Evolutionary conservation across 2,113 vertebrate species (phyloP).

Genomic region (Sinocyclocheilus anshuiensis): DNA sequence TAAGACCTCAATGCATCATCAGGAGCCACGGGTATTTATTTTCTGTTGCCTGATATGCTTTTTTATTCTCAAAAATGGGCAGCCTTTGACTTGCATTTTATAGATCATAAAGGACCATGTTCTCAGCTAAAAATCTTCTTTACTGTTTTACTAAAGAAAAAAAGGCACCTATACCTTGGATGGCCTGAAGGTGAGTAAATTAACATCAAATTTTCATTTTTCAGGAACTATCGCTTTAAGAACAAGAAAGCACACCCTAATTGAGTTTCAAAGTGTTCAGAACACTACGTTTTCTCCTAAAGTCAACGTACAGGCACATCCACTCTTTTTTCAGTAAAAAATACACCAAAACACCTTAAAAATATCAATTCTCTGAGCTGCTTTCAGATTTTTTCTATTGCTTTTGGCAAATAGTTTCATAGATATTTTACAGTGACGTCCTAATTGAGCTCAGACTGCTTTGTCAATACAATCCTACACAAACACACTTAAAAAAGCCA

Average conservation of each 20-base stretch:
- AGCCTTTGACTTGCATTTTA: background rate
- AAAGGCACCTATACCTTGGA: background rate
- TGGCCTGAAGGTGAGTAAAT: background rate
- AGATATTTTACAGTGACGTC: background rate
- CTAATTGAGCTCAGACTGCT: slow-evolving; percentile 12
- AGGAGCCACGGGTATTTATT: no score
- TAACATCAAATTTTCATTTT: background rate
- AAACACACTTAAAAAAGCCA: background rate
- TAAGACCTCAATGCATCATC: background rate
- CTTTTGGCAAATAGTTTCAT: background rate
- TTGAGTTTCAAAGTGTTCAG: background rate
- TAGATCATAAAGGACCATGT: background rate
- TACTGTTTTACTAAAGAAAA: background rate
- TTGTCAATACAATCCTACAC: background rate
- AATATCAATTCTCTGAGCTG: background rate
- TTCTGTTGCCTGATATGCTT: background rate
- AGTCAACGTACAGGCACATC: background rate
- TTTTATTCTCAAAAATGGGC: background rate
- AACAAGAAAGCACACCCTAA: background rate
- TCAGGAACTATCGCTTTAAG: background rate
- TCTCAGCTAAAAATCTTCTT: background rate
- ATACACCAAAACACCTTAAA: background rate
- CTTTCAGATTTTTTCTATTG: slow-evolving; percentile 5
- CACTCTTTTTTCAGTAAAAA: background rate
- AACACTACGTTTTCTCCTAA: background rate